These are phyloP conservation scores for Diachasmimorpha longicaudata DNA, from an alignment of 1,140 invertebrate species.

Conservation along the genomic window DNA sequence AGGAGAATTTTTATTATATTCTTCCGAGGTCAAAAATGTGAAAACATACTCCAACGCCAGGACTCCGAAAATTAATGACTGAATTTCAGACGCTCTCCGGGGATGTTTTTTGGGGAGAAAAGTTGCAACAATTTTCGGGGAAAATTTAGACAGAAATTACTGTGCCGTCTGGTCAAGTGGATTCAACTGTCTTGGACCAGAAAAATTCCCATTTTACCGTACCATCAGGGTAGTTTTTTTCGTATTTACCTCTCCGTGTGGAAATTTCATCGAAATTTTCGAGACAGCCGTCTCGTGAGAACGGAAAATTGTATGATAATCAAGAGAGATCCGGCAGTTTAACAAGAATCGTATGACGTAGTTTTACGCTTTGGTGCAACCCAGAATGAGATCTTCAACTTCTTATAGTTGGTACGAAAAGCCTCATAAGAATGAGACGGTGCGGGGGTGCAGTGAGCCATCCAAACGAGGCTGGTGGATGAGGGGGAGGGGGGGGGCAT, in stretches of 20 bases:
- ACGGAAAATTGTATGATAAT: neutral
- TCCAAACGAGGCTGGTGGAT: neutral
- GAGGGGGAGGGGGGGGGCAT: neutral
- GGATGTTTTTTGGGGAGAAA: too few relatives aligned
- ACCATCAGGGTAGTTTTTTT: too few relatives aligned
- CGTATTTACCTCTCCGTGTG: too few relatives aligned
- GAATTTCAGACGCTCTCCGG: too few relatives aligned
- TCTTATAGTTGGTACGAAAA: neutral
- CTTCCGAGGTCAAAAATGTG: too few relatives aligned
- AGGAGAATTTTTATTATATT: too few relatives aligned
- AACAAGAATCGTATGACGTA: neutral
- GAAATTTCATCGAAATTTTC: neutral
- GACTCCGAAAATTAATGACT: too few relatives aligned
- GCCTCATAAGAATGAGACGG: neutral
- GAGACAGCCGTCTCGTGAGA: neutral
- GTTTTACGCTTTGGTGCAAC: slow-evolving; percentile 3
- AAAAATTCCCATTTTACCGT: neutral
- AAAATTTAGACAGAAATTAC: too few relatives aligned
- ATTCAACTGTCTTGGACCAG: neutral
- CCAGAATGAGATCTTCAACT: neutral
- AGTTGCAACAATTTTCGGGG: too few relatives aligned
- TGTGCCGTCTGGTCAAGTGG: too few relatives aligned
- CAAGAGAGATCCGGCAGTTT: neutral
- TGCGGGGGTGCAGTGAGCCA: neutral
- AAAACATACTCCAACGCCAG: too few relatives aligned